Percentiles rank a stretch among this genome's conserved stretches.
These are phyloP conservation scores for Rostratula benghalensis DNA, from an alignment of 2,113 vertebrate genomes.

Conservation along the genomic window DNA sequence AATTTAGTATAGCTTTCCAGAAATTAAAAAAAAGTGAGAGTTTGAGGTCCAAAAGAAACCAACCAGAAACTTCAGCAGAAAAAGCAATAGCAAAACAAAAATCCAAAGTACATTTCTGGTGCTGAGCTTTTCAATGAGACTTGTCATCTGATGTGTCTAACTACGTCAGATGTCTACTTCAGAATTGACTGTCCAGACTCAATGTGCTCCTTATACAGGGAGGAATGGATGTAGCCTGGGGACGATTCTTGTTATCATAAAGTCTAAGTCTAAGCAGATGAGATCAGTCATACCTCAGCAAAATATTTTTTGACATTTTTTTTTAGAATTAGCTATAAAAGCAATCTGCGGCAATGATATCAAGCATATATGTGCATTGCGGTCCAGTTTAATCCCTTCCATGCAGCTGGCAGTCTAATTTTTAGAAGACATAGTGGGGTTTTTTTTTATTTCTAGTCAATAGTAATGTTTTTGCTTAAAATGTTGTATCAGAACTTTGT, in stretches of 20 bases:
- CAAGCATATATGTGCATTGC: neutral
- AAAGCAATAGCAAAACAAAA: neutral
- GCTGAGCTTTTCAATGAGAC: neutral
- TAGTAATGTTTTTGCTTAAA: neutral
- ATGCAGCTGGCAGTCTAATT: neutral
- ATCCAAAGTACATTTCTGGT: neutral
- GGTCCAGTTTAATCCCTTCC: neutral
- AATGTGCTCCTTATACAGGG: neutral
- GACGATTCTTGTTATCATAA: neutral
- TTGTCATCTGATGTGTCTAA: neutral
- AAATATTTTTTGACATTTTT: neutral
- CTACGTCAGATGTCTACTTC: neutral
- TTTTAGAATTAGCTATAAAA: neutral
- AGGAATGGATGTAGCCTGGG: neutral
- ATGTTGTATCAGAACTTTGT: neutral
- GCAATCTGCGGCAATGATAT: neutral
- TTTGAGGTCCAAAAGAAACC: neutral
- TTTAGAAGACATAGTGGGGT: fast-evolving
- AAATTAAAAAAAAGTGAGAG: neutral
- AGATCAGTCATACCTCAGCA: neutral
- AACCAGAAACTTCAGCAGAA: neutral
- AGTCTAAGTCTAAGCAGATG: neutral
- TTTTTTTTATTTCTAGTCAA: neutral
- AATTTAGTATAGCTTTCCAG: neutral
- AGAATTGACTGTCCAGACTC: neutral